Evolutionary conservation across 64 coral and sea anemone genomes (phyloP).

Genomic region (Stichodactyla mertensii): DNA sequence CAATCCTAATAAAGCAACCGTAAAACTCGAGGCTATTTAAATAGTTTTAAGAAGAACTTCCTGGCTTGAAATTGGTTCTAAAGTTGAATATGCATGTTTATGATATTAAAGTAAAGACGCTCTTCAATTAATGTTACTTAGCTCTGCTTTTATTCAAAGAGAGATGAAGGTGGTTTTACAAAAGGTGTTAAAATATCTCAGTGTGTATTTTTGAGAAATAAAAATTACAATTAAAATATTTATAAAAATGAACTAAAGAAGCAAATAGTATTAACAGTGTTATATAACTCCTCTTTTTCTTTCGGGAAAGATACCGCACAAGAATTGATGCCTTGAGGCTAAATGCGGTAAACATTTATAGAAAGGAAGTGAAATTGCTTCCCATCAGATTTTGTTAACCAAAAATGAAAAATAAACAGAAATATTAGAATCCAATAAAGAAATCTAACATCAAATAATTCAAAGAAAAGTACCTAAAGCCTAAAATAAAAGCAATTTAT

Average conservation of each 20-base stretch:
- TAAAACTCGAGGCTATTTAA: slow-evolving; percentile 5
- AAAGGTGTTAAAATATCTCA: neutral
- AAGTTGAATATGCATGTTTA: neutral
- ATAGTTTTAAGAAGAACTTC: slow-evolving; percentile 10
- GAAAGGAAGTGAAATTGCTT: neutral
- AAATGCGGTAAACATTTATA: neutral
- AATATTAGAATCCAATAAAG: neutral
- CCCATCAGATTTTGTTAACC: neutral
- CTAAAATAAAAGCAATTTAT: neutral
- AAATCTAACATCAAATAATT: neutral
- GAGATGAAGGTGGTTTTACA: neutral
- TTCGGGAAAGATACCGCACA: neutral
- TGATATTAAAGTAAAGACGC: neutral
- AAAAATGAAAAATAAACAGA: neutral
- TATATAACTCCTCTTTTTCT: neutral
- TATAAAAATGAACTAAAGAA: too few relatives aligned
- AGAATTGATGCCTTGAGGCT: neutral
- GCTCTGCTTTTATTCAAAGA: neutral
- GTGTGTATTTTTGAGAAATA: neutral
- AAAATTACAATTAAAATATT: too few relatives aligned
- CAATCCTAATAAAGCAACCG: neutral
- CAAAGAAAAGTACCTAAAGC: neutral
- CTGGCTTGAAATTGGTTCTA: neutral
- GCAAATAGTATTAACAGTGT: too few relatives aligned
- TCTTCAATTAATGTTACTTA: slow-evolving; percentile 10